These are phyloP conservation scores for Brachyptera risi DNA, from an alignment of 2,888 invertebrate species.

Conservation along the genomic window DNA sequence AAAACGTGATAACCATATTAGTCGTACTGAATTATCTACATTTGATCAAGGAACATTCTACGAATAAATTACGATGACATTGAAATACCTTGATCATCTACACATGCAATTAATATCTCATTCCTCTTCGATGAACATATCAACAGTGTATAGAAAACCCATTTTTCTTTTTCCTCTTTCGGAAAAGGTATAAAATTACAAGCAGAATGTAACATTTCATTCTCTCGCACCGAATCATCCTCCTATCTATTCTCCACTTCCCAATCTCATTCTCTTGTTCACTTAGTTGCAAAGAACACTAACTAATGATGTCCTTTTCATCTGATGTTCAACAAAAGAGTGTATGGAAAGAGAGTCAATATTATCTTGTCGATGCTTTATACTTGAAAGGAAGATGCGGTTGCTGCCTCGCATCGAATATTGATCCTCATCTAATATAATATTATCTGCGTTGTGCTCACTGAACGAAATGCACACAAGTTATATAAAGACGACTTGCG, in stretches of 20 bases:
- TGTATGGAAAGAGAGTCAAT: no score
- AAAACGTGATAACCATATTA: no score
- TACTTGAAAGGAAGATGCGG: constrained; percentile 23
- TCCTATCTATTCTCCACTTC: neutral
- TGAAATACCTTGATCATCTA: no score
- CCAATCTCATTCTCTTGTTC: neutral
- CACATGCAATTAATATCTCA: no score
- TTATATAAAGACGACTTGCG: constrained; percentile 1
- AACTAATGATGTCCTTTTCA: constrained; percentile 14
- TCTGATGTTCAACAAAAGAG: constrained; percentile 7
- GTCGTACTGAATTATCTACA: no score
- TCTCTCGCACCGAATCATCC: no score
- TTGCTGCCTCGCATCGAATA: constrained; percentile 15
- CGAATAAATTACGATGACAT: no score
- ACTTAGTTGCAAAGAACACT: neutral
- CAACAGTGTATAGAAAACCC: no score
- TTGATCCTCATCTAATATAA: constrained; percentile 21
- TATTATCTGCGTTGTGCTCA: constrained; percentile 1
- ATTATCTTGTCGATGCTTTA: constrained; percentile 11
- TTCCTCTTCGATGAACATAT: no score
- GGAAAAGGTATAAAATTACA: neutral
- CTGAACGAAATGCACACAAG: neutral
- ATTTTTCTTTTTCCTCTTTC: constrained; percentile 2
- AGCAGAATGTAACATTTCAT: neutral
- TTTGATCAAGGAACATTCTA: no score